These are phyloP conservation scores for Koerneria pararmatus DNA, from an alignment of 2,888 invertebrate species.

Conservation along the genomic window DNA sequence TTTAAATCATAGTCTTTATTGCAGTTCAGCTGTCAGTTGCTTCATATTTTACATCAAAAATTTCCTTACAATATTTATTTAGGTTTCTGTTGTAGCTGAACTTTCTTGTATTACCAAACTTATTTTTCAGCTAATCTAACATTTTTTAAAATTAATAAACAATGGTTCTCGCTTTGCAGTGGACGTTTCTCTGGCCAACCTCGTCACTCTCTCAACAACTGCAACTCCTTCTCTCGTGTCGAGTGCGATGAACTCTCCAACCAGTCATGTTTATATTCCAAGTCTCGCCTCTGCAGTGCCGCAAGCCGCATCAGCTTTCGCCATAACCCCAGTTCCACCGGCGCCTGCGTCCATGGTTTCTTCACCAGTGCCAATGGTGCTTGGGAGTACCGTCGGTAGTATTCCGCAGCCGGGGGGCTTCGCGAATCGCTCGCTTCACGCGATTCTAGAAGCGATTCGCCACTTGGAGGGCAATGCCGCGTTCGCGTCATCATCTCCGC, in stretches of 20 bases:
- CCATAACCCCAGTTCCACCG: constrained; percentile 6
- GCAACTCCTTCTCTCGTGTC: neutral
- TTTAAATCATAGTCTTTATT: too few relatives aligned
- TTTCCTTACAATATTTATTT: too few relatives aligned
- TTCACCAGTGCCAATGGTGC: neutral
- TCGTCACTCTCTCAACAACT: constrained; percentile 9
- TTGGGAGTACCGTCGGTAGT: too few relatives aligned
- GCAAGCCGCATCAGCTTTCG: neutral
- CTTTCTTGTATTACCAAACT: too few relatives aligned
- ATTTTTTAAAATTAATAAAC: too few relatives aligned
- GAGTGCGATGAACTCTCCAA: neutral
- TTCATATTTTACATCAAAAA: too few relatives aligned
- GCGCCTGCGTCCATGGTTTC: constrained; percentile 6
- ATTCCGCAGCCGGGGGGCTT: constrained; percentile 1
- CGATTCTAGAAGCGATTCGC: constrained; percentile 95
- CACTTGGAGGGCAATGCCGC: constrained; percentile 80
- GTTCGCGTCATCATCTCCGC: constrained; percentile 59
- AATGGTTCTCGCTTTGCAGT: too few relatives aligned
- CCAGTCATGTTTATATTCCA: too few relatives aligned
- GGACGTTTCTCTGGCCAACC: constrained; percentile 25
- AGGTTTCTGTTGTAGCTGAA: too few relatives aligned
- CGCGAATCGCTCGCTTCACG: constrained; percentile 71
- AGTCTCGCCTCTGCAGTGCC: neutral
- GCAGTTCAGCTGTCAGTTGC: too few relatives aligned
- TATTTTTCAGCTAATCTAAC: too few relatives aligned